Percentiles rank a stretch among this genome's conserved stretches.
These are phyloP conservation scores for Prochilodus magdalenae DNA, from an alignment of 2,113 vertebrate genomes.

Conservation along the genomic window DNA sequence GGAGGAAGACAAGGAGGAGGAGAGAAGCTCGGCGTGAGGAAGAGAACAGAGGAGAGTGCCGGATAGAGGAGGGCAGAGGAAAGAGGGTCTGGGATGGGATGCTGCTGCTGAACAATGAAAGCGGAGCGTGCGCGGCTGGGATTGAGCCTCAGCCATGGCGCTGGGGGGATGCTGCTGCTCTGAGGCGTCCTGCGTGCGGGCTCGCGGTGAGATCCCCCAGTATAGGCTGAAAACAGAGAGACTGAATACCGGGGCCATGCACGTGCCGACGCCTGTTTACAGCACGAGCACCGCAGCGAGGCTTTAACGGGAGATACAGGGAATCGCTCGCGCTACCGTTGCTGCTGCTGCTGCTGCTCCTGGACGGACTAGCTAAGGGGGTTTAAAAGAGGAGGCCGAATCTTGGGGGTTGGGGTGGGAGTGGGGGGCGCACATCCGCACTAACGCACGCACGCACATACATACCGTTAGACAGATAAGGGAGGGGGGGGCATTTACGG, in stretches of 20 bases:
- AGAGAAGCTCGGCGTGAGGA: not conserved
- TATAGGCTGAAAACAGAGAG: no score
- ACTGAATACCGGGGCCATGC: not conserved
- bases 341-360: no score
- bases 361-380: not conserved
- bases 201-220: not conserved
- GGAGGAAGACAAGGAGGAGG: not conserved
- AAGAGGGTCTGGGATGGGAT: not conserved
- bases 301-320: not conserved
- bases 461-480: constrained; percentile 71
- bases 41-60: not conserved
- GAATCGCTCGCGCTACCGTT: no score
- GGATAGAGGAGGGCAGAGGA: not conserved
- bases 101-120: not conserved
- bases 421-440: constrained; percentile 71
- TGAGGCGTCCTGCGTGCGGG: no score
- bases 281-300: not conserved
- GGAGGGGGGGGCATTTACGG: no score
- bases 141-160: not conserved
- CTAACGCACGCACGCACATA: constrained; percentile 47
- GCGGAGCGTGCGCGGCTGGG: not conserved
- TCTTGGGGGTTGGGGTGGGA: constrained; percentile 1
- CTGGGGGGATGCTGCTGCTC: not conserved
- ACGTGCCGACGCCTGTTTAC: not conserved
- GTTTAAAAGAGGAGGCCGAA: not conserved